Percentiles rank a stretch among this genome's conserved stretches.
Evolutionary conservation across 2,797 vertebrate species (phyloP).

Genomic region (Heliangelus exortis): DNA sequence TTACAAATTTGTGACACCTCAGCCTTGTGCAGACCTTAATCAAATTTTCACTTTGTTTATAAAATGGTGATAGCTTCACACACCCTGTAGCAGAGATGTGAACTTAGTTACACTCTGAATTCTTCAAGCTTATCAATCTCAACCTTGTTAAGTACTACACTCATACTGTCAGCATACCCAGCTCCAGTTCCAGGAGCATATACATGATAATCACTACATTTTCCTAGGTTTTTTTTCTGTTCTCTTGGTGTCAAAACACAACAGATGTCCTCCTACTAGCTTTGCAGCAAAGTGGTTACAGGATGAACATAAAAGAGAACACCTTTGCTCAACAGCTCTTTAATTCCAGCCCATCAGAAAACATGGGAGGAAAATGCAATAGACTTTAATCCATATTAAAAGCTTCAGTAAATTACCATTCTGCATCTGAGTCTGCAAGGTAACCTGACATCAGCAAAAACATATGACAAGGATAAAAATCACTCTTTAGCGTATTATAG

Average conservation of each 20-base stretch:
- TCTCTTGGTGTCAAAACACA: not conserved
- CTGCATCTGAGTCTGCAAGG: not conserved
- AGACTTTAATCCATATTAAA: not conserved
- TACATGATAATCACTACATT: not conserved
- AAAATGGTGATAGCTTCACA: not conserved
- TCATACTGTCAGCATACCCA: not conserved
- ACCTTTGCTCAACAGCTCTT: not conserved
- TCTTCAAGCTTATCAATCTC: not conserved
- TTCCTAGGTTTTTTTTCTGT: not conserved
- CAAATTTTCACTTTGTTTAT: not conserved
- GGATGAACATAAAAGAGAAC: not conserved
- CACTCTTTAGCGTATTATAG: not conserved
- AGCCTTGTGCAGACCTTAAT: not conserved
- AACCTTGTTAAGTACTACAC: not conserved
- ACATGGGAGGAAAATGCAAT: not conserved
- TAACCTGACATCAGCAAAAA: not conserved
- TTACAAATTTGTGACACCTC: not conserved
- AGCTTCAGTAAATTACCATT: not conserved
- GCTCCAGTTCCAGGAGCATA: not conserved
- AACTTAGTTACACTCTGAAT: not conserved
- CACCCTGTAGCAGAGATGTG: not conserved
- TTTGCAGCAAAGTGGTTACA: not conserved
- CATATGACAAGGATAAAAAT: not conserved
- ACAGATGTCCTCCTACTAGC: not conserved
- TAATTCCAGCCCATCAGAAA: not conserved